Conservation (phyloP, 2,113 vertebrate species). For the Leptosomus discolor region DNA sequence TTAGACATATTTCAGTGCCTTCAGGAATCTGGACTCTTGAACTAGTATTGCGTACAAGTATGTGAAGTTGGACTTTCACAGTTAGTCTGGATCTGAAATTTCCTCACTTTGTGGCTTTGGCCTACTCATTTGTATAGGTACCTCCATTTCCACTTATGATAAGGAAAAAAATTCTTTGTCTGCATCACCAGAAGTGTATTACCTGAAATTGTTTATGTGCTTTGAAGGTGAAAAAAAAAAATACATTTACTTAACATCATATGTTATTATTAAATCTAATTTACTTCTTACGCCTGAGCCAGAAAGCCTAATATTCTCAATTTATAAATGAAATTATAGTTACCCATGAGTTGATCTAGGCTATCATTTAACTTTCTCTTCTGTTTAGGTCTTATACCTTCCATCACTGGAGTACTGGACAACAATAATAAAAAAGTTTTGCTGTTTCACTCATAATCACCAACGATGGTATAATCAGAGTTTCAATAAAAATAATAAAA, state of each 20-base stretch:
- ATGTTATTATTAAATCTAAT: neutral
- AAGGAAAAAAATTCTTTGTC: neutral
- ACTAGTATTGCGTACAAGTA: neutral
- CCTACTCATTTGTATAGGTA: neutral
- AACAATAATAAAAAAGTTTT: neutral
- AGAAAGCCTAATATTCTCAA: neutral
- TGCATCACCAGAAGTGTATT: neutral
- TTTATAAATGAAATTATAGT: neutral
- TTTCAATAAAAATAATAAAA: neutral
- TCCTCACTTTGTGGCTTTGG: neutral
- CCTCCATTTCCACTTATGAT: neutral
- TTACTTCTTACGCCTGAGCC: neutral
- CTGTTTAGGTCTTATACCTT: neutral
- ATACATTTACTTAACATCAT: neutral
- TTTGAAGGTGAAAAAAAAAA: neutral
- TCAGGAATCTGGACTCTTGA: neutral
- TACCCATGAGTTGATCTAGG: neutral
- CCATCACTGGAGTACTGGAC: neutral
- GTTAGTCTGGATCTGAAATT: neutral
- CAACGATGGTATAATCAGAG: neutral
- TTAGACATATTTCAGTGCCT: neutral
- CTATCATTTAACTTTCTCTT: neutral
- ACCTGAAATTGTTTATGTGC: neutral
- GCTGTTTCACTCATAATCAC: neutral
- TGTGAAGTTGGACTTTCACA: neutral